phyloP scores from a whole-genome alignment of 2,888 invertebrate genomes.

The Lottia gigantea region DNA sequence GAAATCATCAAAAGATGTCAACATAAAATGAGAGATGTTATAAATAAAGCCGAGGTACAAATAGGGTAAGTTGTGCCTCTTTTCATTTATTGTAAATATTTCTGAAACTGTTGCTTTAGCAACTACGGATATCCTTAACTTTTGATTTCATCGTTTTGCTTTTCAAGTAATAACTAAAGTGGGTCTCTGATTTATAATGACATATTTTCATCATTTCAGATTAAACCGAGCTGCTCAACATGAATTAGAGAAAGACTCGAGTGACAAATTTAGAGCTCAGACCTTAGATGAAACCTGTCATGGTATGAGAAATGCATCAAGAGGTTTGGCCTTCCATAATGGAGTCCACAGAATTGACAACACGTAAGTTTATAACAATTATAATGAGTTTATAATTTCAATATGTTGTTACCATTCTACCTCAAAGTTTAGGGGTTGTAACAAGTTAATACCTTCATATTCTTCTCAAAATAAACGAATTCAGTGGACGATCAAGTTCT shows the following conservation, averaged over 20 bases:
- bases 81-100: too few relatives aligned
- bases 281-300: slow-evolving; percentile 58
- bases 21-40: slow-evolving; percentile 79
- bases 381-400: too few relatives aligned
- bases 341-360: slow-evolving; percentile 63
- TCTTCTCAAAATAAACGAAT: too few relatives aligned
- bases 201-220: slow-evolving; percentile 37
- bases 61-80: slow-evolving; percentile 61
- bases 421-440: too few relatives aligned
- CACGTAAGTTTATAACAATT: slow-evolving; percentile 47
- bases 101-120: too few relatives aligned
- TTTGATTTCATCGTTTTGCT: too few relatives aligned
- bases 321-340: slow-evolving; percentile 62
- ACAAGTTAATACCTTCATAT: too few relatives aligned
- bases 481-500: too few relatives aligned
- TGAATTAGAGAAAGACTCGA: slow-evolving; percentile 86
- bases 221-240: slow-evolving; percentile 71
- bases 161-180: too few relatives aligned
- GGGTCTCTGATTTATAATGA: not conserved
- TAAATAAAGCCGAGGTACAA: slow-evolving; percentile 66
- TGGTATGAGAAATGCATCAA: slow-evolving; percentile 56
- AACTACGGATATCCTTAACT: too few relatives aligned
- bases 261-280: slow-evolving; percentile 85
- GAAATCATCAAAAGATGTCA: slow-evolving; percentile 83
- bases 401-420: too few relatives aligned